phyloP scores from a whole-genome alignment of 2,797 vertebrate genomes.

The Huso huso region DNA sequence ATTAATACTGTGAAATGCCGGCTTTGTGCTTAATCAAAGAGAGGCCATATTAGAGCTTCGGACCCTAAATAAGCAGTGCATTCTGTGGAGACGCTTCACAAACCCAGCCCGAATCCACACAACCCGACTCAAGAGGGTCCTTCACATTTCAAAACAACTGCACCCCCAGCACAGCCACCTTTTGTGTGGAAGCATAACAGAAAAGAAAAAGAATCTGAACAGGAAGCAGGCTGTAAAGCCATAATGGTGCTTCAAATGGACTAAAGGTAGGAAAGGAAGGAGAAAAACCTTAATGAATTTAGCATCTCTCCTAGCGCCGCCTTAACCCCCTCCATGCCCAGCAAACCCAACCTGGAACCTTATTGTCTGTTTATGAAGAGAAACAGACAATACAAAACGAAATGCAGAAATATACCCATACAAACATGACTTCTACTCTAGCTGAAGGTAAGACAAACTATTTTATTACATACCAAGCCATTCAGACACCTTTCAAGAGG shows the following conservation, averaged over 20 bases:
- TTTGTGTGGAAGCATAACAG: slow-evolving; percentile 66
- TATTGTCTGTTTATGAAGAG: not conserved
- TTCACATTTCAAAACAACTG: slow-evolving; percentile 59
- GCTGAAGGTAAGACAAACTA: too few species aligned
- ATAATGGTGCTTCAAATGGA: slow-evolving; percentile 73
- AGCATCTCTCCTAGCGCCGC: slow-evolving; percentile 50
- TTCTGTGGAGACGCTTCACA: slow-evolving; percentile 67
- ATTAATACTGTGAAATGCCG: slow-evolving; percentile 72
- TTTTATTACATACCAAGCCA: too few species aligned
- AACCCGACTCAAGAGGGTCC: slow-evolving; percentile 56
- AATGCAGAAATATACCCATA: too few species aligned
- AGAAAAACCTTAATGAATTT: slow-evolving; percentile 67
- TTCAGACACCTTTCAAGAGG: too few species aligned
- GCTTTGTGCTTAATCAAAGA: slow-evolving; percentile 74
- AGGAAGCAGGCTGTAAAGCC: slow-evolving; percentile 80
- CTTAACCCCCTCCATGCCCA: slow-evolving; percentile 24
- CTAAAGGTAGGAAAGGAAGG: slow-evolving; percentile 54
- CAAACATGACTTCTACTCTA: too few species aligned
- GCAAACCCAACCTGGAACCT: not conserved
- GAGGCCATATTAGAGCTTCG: slow-evolving; percentile 68
- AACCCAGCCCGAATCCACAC: slow-evolving; percentile 59
- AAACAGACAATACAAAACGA: not conserved
- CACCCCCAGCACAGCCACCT: slow-evolving; percentile 64
- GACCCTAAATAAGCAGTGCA: slow-evolving; percentile 66
- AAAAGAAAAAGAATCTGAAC: slow-evolving; percentile 62